These are phyloP conservation scores for Altica lythri DNA, from an alignment of 2,888 invertebrate genomes.

Conservation along the genomic window DNA sequence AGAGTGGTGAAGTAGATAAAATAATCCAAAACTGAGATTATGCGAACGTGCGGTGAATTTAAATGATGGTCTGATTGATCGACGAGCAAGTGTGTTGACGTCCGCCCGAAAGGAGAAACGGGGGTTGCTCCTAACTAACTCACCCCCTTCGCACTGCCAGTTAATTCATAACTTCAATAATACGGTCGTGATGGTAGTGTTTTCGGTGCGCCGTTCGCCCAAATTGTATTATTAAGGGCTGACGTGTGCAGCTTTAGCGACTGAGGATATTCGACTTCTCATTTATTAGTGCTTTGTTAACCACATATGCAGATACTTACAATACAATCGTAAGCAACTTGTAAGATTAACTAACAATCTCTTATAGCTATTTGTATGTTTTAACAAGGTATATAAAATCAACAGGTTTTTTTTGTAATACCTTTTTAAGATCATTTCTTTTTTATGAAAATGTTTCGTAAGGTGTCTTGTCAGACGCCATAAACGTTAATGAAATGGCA, in stretches of 20 bases:
- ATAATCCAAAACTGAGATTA: constrained; percentile 58
- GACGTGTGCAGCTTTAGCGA: constrained; percentile 10
- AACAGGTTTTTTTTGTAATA: too few relatives aligned
- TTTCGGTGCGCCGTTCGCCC: constrained; percentile 7
- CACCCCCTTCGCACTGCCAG: constrained; percentile 28
- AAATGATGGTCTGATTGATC: constrained; percentile 51
- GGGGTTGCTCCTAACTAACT: constrained; percentile 24
- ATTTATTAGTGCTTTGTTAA: too few relatives aligned
- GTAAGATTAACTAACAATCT: too few relatives aligned
- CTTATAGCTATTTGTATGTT: too few relatives aligned
- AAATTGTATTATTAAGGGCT: constrained; percentile 12
- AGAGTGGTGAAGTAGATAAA: constrained; percentile 55
- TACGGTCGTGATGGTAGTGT: constrained; percentile 23
- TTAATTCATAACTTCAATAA: constrained; percentile 35
- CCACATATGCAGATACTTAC: too few relatives aligned
- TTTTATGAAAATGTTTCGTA: too few relatives aligned
- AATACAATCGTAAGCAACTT: too few relatives aligned
- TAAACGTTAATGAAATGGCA: too few relatives aligned
- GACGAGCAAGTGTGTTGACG: constrained; percentile 46
- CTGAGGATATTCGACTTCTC: background rate
- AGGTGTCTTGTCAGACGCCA: too few relatives aligned
- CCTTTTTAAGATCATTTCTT: too few relatives aligned
- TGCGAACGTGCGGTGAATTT: constrained; percentile 57
- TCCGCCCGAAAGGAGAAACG: constrained; percentile 34
- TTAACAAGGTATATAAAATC: too few relatives aligned